Evolutionary conservation across 2,797 vertebrate species (phyloP), one percentile per base, ranked within the genome.

Genomic region (Aldrovandia affinis): DNA sequence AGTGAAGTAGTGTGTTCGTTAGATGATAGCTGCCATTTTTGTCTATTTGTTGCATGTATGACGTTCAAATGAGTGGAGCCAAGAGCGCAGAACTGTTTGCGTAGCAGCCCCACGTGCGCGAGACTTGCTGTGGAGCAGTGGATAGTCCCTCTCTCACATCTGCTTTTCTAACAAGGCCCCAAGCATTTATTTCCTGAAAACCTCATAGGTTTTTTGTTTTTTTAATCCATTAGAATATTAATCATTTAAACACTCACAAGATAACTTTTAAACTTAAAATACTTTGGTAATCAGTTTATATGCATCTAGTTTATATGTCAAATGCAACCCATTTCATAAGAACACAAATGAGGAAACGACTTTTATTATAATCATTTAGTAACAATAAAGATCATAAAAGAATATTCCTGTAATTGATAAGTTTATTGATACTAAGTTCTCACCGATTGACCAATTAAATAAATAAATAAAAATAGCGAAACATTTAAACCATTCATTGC

Each of bases 211-310:
- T 86, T 79, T 65, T 94, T 78, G 63, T 94, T 87, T 79, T 70
- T 94, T 89, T 89, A 91, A 94, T 93, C 94, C 92, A 94, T 90
- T 89, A 90, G 91, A 94, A 91, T 85, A 86, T 86, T 54, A 84
- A 73, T 83, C 85, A 85, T 87, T 89, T 84, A 88, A 91, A 79
- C 70, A 86, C 81, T 83, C 88, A 86, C 82, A 86, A 86, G 78
- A 89, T 88, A 86, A 81, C 83, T 89, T 84, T 86, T 78, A 89
- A 85, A 84, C 83, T 83, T 90, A 93, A 95, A 94, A 93, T 92
- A 94, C 93, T 95, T 96, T 95, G 94, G 93, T 94, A 89, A 91
- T 93, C 86, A 78, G 83, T 90, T 91, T 84, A 88, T 91, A 87
- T 93, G 89, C 85, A 89, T 86, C 88, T 92, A 92, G 73, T 52